Conservation (phyloP, 2,888 invertebrate genomes). For the Stenolophus ochropezus region DNA sequence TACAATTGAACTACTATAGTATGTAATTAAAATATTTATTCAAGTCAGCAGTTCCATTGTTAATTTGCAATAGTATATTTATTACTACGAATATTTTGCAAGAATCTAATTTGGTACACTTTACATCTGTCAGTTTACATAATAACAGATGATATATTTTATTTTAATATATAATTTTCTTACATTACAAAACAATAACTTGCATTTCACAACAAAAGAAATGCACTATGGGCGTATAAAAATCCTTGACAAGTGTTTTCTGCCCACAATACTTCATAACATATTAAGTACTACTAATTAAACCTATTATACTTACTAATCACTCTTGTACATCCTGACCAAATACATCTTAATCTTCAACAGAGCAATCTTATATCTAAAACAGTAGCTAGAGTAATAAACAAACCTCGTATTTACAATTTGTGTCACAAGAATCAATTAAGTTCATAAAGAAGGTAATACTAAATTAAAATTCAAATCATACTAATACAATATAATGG, state of each 20-base stretch:
- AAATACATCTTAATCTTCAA: slow-evolving; percentile 12
- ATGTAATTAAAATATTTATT: no score
- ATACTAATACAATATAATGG: no score
- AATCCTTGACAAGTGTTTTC: slow-evolving; percentile 32
- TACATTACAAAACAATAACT: background rate
- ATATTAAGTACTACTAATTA: slow-evolving; percentile 24
- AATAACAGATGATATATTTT: background rate
- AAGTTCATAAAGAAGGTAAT: no score
- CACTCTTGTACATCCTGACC: background rate
- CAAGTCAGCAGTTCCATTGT: no score
- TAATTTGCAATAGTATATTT: no score
- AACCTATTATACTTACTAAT: background rate
- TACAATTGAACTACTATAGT: no score
- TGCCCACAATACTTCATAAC: slow-evolving; percentile 8
- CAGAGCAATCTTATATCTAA: background rate
- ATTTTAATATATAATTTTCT: background rate
- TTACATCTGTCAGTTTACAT: background rate
- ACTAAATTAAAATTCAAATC: no score
- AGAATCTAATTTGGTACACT: background rate
- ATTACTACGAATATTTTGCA: background rate
- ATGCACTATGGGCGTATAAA: slow-evolving; percentile 25
- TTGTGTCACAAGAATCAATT: background rate
- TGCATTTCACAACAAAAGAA: slow-evolving; percentile 27
- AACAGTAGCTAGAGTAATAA: background rate
- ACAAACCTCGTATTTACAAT: background rate